Evolutionary conservation across 92 coral and sea anemone species (phyloP), one percentile per base, ranked within the genome.

Genomic region (Palythoa heliodiscus): DNA sequence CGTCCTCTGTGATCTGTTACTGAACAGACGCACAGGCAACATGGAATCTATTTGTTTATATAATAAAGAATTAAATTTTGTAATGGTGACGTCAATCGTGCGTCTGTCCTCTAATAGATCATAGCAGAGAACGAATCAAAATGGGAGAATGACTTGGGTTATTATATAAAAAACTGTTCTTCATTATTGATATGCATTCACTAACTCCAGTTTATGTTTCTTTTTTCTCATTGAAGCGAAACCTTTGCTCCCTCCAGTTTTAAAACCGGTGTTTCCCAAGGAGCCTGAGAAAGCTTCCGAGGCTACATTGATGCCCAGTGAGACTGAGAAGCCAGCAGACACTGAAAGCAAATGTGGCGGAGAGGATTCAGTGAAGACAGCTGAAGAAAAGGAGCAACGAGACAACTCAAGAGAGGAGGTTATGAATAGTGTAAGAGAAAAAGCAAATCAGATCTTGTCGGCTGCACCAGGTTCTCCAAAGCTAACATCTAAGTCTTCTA

Each of bases 401-500:
- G 70, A 47, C 17, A 72, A 86, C 16, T 52, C 80, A 11, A 70
- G 63, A 52, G 87, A 89, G 22, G 73, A 71, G 29, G 90, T 53
- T 13, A 20, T 43, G 71, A 86, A 38, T 19, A 79, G 87, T 7
- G 61, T 88, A 20, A 73, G 78, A 72, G 77, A 84, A 8, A 67
- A 57, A 58, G 93, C 82, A 5, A 75, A 75, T 50, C 25, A 71
- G 9, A 60, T 82, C 43, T 39, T 91, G 66, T 53, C 93, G 20
- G 61, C 87, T 14, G 39, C 93, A 35, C 16, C 83, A 57, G 89
- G 86, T 3, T 82, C 91, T 0, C 78, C 88, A 1, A 87, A 84
- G 53, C 83, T 87, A 17, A 73, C 66, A 47, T 57, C 69, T 54
- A 22, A 47, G 75, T 43, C 50, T 1, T 43, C 50, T 43, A 8